Conservation (phyloP, 2,113 vertebrate species). For the Tenebrosternarchus preto region DNA sequence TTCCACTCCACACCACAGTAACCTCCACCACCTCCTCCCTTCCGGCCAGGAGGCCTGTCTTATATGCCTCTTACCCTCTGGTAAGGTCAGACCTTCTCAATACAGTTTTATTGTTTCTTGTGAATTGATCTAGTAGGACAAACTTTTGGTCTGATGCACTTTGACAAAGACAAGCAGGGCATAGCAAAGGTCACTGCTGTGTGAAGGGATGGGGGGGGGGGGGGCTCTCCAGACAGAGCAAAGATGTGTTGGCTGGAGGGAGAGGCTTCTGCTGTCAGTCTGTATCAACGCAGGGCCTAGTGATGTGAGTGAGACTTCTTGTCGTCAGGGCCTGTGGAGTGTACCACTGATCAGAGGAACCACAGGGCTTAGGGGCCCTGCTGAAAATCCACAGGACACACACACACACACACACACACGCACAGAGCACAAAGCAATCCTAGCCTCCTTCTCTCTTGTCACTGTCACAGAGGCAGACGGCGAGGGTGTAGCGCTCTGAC, state of each 20-base stretch:
- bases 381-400: background rate
- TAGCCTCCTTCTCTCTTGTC: background rate
- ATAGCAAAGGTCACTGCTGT: constrained; percentile 62
- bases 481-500: background rate
- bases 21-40: background rate
- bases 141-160: constrained; percentile 49
- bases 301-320: constrained; percentile 74
- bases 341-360: background rate
- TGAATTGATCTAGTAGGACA: constrained; percentile 53
- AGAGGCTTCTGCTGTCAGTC: constrained; percentile 69
- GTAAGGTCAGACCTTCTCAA: constrained; percentile 39
- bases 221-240: constrained; percentile 67
- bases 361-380: constrained; percentile 18
- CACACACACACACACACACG: background rate
- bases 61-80: constrained; percentile 35
- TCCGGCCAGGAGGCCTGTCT: constrained; percentile 14
- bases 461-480: too few relatives aligned
- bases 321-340: constrained; percentile 57
- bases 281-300: constrained; percentile 64
- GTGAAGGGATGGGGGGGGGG: constrained; percentile 46
- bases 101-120: constrained; percentile 59
- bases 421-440: background rate
- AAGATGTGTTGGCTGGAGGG: constrained; percentile 63
- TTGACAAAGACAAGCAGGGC: constrained; percentile 53
- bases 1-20: constrained; percentile 30